Evolutionary conservation across 2,797 vertebrate species (phyloP).

Genomic region (Phalanger gymnotis): DNA sequence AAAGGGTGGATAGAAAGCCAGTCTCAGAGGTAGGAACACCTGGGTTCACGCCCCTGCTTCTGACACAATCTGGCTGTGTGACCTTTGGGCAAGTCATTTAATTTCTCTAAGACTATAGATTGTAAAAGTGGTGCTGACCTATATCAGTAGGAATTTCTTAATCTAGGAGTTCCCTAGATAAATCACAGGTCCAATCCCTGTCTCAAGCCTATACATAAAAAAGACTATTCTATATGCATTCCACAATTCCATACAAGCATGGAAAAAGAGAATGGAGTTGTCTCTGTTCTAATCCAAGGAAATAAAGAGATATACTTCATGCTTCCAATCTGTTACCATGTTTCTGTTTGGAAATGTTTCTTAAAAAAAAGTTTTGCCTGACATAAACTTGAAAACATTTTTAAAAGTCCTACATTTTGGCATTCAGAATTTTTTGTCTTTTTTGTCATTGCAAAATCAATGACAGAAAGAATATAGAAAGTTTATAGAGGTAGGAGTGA

Average conservation of each 20-base stretch:
- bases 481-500: background rate
- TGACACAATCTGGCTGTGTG: background rate
- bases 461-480: background rate
- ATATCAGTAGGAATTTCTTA: background rate
- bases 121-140: background rate
- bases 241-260: background rate
- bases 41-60: background rate
- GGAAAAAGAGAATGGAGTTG: background rate
- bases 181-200: background rate
- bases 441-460: background rate
- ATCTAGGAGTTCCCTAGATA: background rate
- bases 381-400: background rate
- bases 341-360: background rate
- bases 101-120: background rate
- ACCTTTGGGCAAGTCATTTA: background rate
- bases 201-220: background rate
- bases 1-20: background rate
- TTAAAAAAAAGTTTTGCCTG: background rate
- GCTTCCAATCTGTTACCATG: background rate
- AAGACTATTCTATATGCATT: background rate
- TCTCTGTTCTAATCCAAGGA: background rate
- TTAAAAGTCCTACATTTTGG: background rate
- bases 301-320: background rate
- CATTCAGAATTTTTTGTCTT: background rate
- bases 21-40: background rate